phyloP scores from a whole-genome alignment of 2,888 invertebrate species.

The Cataglyphis rosenhaueri region DNA sequence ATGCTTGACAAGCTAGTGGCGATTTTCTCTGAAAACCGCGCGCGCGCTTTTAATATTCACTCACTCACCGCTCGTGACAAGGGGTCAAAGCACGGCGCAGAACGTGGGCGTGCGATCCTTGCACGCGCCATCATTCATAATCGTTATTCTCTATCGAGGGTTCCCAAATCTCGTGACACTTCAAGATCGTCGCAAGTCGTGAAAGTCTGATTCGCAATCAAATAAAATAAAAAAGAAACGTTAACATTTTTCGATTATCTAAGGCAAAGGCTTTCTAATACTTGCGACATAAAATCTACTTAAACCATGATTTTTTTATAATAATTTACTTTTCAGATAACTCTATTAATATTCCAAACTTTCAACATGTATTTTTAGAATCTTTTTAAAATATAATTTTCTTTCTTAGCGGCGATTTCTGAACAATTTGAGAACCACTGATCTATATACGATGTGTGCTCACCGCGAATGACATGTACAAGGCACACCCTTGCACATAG shows the following conservation, averaged over 20 bases:
- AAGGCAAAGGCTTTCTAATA: neutral
- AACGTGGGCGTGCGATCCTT: conserved; percentile 7
- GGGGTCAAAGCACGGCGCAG: conserved; percentile 8
- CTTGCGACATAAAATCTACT: neutral
- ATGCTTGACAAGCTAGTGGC: conserved; percentile 13
- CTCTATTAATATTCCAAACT: neutral
- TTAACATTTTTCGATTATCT: neutral
- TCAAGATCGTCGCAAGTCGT: neutral
- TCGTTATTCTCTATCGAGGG: neutral
- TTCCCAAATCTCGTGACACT: neutral
- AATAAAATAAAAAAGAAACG: neutral
- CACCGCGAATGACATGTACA: neutral
- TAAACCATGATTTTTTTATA: neutral
- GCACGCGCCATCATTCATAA: conserved; percentile 14
- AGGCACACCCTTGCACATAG: conserved; percentile 41
- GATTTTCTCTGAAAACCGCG: conserved; percentile 6
- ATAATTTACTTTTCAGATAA: neutral
- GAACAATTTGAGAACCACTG: conserved; percentile 38
- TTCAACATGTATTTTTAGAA: neutral
- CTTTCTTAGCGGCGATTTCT: neutral
- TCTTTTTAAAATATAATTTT: neutral
- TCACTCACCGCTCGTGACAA: conserved; percentile 11
- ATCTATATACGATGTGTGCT: neutral
- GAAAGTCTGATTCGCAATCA: neutral
- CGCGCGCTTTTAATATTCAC: conserved; percentile 18